Evolutionary conservation across 2,797 vertebrate genomes (phyloP).

Genomic region (Tapera naevia): DNA sequence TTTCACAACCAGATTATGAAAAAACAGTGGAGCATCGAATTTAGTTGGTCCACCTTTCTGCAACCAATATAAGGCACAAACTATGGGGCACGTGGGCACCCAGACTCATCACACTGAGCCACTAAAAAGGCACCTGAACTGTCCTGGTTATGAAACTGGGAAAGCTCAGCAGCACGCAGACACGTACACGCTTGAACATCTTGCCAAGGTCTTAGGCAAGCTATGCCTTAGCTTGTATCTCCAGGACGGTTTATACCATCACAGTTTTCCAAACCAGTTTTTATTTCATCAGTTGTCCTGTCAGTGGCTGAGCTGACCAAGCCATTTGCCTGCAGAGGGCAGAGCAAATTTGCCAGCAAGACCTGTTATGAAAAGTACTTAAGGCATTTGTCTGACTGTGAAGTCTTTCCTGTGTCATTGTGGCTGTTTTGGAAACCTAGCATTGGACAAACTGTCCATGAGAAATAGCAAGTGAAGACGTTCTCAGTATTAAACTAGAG

Average conservation of each 20-base stretch:
- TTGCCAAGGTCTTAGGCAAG: background rate
- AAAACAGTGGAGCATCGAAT: background rate
- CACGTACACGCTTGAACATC: background rate
- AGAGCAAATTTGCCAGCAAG: background rate
- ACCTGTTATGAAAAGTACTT: background rate
- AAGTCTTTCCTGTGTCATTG: background rate
- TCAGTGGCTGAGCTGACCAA: background rate
- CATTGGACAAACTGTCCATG: background rate
- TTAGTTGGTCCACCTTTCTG: background rate
- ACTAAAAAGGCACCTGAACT: background rate
- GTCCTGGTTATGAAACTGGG: background rate
- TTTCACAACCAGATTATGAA: background rate
- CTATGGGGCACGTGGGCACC: accelerated
- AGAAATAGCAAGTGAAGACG: background rate
- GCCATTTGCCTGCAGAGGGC: background rate
- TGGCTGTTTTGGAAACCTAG: background rate
- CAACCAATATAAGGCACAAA: background rate
- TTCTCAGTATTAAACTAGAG: background rate
- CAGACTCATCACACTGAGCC: background rate
- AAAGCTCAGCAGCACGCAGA: background rate
- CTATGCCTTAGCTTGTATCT: background rate
- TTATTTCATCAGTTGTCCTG: background rate
- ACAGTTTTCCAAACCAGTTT: background rate
- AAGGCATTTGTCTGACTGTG: background rate
- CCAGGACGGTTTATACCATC: background rate